Evolutionary conservation across 2,797 vertebrate genomes (phyloP), one percentile per base, ranked within the genome.

Genomic region (Hoplostethus atlanticus): DNA sequence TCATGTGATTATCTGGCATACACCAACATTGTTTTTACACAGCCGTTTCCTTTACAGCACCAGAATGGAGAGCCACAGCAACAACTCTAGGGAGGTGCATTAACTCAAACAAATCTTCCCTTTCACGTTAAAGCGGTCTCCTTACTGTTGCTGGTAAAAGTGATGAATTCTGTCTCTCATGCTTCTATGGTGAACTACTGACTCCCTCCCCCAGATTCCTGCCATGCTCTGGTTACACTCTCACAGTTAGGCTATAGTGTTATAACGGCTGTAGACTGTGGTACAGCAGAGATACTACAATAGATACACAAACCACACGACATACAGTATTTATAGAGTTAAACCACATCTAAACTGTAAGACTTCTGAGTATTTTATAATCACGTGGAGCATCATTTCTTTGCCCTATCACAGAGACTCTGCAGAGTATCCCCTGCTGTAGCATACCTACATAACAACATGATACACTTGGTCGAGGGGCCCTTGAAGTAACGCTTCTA

Each of bases 181-280:
- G 44, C 85, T 76, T 72, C 71, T 68, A 68, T n/a, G 28, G 38
- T 61, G 30, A 11, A 6, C 56, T 2, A 6, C 31, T 1, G 10
- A 65, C 2, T 0, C 28, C 65, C 73, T 78, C 75, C 70, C 82
- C 57, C 72, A 76, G 47, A 85, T 81, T 90, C 85, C 78, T 71
- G 76, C 21, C 66, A 40, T 30, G 53, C 73, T 84, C 50, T 38
- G 25, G 61, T 83, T 83, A 47, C 65, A 9, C 58, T 78, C 58
- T 71, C 73, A 77, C 62, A 70, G 38, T 64, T 9, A 64, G 12
- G 48, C 64, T 65, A 36, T 50, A 51, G 21, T 11, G 58, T 79
- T 77, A 73, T 30, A 58, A 34, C 34, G n/a, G 38, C 8, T 47
- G 17, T 16, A 17, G 80, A 57, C 54, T n/a, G 44, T 53, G 52